Evolutionary conservation across 2,888 invertebrate species (phyloP), one percentile per base, ranked within the genome.

Genomic region (Troglohyphantes excavatus): DNA sequence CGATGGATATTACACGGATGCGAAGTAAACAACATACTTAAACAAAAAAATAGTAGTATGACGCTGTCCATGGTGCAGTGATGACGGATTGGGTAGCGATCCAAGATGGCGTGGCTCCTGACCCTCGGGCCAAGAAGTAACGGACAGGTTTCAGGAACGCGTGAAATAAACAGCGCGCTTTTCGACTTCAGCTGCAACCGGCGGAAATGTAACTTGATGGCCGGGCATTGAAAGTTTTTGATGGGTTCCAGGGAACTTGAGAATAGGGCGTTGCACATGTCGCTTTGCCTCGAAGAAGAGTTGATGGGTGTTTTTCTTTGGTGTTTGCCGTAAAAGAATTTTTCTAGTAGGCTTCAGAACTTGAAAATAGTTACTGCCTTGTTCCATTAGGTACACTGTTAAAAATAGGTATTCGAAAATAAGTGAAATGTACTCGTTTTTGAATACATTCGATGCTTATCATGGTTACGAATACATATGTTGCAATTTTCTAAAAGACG

Each of bases 31-130:
- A n/a, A n/a, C n/a, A n/a, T n/a, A n/a, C n/a, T n/a, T n/a, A n/a
- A n/a, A n/a, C n/a, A n/a, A n/a, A n/a, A n/a, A n/a, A n/a, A n/a
- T n/a, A n/a, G n/a, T n/a, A n/a, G 7, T 7, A 53, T 17, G 53
- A 53, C n/a, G 13, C n/a, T 53, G n/a, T 5, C 17, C 61, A 17
- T 5, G 11, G 0, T 59, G 75, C 61, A 59, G 21, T 61, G 43
- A 68, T 81, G 67, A 67, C 46, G 68, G 46, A 81, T 81, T 81
- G 68, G 46, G 19, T 21, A 27, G 26, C 65, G 23, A 81, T 81
- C n/a, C 43, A 46, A 81, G 67, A 2, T 29, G 79, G 67, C 79
- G 79, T 46, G n/a, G 11, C 17, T 3, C 29, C 27, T 68, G 26
- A 53, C 53, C 53, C 65, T 7, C 21, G 26, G 79, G 79, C 67